Evolutionary conservation across 2,888 invertebrate species (phyloP), one percentile per base, ranked within the genome.

Genomic region (Resseliella maxima): DNA sequence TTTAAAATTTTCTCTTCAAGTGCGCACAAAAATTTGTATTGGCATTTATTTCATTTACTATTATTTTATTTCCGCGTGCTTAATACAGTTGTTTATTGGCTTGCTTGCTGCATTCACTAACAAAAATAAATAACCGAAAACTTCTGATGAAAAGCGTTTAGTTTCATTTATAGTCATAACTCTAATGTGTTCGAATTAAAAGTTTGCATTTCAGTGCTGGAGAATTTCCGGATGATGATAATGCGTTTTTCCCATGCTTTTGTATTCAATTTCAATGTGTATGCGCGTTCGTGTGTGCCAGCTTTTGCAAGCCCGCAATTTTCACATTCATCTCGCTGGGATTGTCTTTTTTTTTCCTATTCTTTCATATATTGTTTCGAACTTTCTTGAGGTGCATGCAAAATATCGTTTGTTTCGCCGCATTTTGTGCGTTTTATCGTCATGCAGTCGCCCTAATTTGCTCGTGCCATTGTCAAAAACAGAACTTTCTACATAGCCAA

Each of bases 131-230:
- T 72, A 72, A 72, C n/a, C 31, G 72, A 72, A 72, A 72, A 72
- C 72, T 31, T 72, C n/a, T 15, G 31, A 72, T 35, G 31, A 72
- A 72, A 72, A 72, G 72, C 35, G 72, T 72, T 72, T 72, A 31
- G 72, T 31, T 72, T 72, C 72, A 31, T 72, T 72, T 59, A 72
- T 31, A 31, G 72, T 10, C 72, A 12, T 31, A 72, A 35, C 35
- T 72, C 72, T 31, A 72, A 72, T 72, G 72, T 72, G 72, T 72
- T 72, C 31, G 72, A 27, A 72, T 72, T 72, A 72, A 72, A 72
- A 72, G 72, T 72, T 72, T 72, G 59, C 59, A 24, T 3, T 24
- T 27, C 18, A 35, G 31, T 35, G 72, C 72, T 31, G 72, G 1
- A 18, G 72, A 35, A 5, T 27, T 72, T 72, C 72, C 31, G 31